Percentiles rank a stretch among this genome's conserved stretches.
phyloP scores from a whole-genome alignment of 2,797 vertebrate genomes.

The Pterois miles region DNA sequence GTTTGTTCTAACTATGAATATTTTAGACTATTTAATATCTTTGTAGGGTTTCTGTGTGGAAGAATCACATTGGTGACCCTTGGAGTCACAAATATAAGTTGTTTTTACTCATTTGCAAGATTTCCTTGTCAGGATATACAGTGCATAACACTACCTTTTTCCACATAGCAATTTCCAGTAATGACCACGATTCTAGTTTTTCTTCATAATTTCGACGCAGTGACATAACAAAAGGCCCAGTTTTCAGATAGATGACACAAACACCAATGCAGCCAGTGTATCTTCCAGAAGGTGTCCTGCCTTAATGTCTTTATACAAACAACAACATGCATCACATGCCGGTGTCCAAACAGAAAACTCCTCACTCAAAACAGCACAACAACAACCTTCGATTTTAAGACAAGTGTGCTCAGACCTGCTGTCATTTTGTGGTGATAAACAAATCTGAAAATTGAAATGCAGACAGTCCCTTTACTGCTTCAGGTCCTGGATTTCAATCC shows the following conservation, averaged over 20 bases:
- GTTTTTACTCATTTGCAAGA: not conserved
- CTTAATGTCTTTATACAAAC: too few species aligned
- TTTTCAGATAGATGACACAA: not conserved
- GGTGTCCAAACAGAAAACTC: too few species aligned
- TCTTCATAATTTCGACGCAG: not conserved
- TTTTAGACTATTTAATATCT: not conserved
- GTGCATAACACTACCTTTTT: not conserved
- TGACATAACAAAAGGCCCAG: not conserved
- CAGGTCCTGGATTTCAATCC: too few species aligned
- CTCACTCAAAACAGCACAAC: too few species aligned
- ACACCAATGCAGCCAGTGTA: not conserved
- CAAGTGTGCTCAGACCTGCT: too few species aligned
- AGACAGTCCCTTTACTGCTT: too few species aligned
- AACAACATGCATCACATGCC: too few species aligned
- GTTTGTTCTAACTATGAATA: not conserved
- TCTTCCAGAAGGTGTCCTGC: not conserved
- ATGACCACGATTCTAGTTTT: constrained; percentile 1
- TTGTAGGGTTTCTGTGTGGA: not conserved
- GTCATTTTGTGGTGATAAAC: too few species aligned
- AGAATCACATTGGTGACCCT: not conserved
- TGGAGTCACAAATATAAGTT: not conserved
- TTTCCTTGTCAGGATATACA: not conserved
- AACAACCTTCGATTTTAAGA: too few species aligned
- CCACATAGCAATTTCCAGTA: not conserved
- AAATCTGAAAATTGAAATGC: too few species aligned